Base-by-base conservation (phyloP, 2,888 invertebrate genomes). In the Cryptocephalus primarius region DNA sequence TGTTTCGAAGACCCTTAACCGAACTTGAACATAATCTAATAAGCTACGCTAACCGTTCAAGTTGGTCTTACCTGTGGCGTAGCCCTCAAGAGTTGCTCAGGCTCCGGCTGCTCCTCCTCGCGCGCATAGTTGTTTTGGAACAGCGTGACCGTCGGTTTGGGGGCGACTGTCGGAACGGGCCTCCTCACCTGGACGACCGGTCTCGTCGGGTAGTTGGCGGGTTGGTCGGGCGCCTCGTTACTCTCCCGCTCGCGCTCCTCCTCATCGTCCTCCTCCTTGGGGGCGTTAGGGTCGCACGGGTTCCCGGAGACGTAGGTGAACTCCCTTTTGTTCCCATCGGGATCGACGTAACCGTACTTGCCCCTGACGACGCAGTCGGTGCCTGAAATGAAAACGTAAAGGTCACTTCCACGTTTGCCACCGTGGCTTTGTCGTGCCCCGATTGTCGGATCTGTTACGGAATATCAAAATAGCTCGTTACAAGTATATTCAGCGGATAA, bases 301-400 rank as follows among this genome's bases (percentile, higher is more conserved):
- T 88, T 88, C 13, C 88, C 88, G 22, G 86, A 86, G 0, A 88
- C 88, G 69, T 89, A 89, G 6, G 85, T 86, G 70, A 89, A 88
- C 68, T 89, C 88, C 55, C 88, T 72, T 62, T 86, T 86, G 71
- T 88, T 86, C 56, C 89, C 89, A 57, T 88, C 87, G 0, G 88
- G 88, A 69, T 89, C 89, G 9, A 89, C 74, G 72, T 89, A 89
- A 14, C 89, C 89, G 68, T 89, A 89, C 67, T 88, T 88, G 44
- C 89, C 89, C 49, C 88, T 77, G 6, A 88, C 88, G 0, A 89
- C 87, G 66, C 88, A 89, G 70, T 89, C 88, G 1, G 85, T 84
- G 42, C 88, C 55, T 55, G 32, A n/a, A 36, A 36, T 6, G 22
- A 22, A 6, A 22, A 22, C 22, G 22, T 4, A 6, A 22, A 22